Evolutionary conservation across 2,113 vertebrate species (phyloP).

Genomic region (Menura novaehollandiae): DNA sequence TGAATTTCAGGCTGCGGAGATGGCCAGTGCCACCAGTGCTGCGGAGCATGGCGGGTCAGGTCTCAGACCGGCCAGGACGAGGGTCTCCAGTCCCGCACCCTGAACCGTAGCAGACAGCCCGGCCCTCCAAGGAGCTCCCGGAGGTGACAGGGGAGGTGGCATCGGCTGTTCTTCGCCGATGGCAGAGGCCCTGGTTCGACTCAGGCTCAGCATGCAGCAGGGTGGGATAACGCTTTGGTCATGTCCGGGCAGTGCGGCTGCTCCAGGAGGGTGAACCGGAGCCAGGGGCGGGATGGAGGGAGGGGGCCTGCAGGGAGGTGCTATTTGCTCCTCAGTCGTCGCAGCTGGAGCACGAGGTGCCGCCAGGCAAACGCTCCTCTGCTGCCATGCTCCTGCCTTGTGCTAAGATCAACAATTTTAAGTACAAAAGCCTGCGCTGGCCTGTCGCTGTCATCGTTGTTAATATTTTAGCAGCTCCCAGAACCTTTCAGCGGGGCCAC

Average conservation of each 20-base stretch:
- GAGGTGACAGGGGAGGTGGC: neutral
- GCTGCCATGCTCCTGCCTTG: neutral
- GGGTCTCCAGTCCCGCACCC: neutral
- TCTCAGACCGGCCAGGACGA: too few species aligned
- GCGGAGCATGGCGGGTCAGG: fast-evolving
- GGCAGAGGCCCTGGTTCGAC: neutral
- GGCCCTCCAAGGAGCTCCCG: too few species aligned
- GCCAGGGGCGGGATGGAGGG: neutral
- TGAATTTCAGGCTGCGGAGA: neutral
- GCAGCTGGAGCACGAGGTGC: neutral
- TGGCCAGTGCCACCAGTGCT: neutral
- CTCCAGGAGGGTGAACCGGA: neutral
- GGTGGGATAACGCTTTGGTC: too few species aligned
- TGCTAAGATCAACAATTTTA: slow-evolving; percentile 4
- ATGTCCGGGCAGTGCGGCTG: neutral
- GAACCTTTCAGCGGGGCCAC: neutral
- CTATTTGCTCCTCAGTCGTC: neutral
- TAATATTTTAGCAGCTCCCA: slow-evolving; percentile 33
- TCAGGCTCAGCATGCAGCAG: neutral
- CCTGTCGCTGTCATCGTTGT: neutral
- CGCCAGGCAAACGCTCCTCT: neutral
- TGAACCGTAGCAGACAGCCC: neutral
- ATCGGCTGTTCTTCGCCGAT: neutral
- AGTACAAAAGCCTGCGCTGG: neutral
- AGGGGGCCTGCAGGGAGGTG: neutral